Evolutionary conservation across 2,888 invertebrate genomes (phyloP).

Genomic region (Nomada ruficornis): DNA sequence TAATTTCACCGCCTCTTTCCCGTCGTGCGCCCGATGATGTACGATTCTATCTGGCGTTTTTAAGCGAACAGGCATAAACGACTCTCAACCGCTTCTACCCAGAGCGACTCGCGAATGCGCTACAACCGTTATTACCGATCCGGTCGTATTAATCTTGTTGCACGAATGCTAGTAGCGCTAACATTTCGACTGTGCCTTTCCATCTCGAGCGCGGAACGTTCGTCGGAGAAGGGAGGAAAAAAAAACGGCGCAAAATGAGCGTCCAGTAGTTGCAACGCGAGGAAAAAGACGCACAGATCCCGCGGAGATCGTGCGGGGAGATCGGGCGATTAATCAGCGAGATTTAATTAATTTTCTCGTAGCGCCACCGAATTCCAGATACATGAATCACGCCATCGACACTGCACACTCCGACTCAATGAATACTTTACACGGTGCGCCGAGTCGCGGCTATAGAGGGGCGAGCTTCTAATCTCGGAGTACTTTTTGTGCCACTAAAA

Average conservation of each 20-base stretch:
- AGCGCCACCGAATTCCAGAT: slow-evolving; percentile 58
- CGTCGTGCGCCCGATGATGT: slow-evolving; percentile 55
- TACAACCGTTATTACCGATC: slow-evolving; percentile 51
- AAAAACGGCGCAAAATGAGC: background rate
- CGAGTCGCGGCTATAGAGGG: background rate
- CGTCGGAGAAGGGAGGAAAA: background rate
- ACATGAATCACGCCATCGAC: slow-evolving; percentile 58
- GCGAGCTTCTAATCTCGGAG: slow-evolving; percentile 49
- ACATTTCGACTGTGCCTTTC: slow-evolving; percentile 2
- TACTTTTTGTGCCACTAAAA: slow-evolving; percentile 65
- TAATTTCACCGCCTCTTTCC: slow-evolving; percentile 60
- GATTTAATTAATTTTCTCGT: slow-evolving; percentile 47
- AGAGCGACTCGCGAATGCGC: background rate
- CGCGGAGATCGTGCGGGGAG: background rate
- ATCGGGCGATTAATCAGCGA: background rate
- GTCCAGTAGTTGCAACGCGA: too few species aligned
- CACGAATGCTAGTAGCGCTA: slow-evolving; percentile 12
- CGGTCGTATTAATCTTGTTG: slow-evolving; percentile 40
- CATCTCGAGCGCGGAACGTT: background rate
- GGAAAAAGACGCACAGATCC: background rate
- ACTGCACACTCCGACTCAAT: slow-evolving; percentile 33
- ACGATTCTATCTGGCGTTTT: slow-evolving; percentile 54
- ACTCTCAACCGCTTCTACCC: slow-evolving; percentile 7
- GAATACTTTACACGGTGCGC: slow-evolving; percentile 42
- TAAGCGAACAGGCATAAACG: slow-evolving; percentile 38